Conservation (phyloP, 2,113 vertebrate species). For the Sarotherodon lohbergeri region DNA sequence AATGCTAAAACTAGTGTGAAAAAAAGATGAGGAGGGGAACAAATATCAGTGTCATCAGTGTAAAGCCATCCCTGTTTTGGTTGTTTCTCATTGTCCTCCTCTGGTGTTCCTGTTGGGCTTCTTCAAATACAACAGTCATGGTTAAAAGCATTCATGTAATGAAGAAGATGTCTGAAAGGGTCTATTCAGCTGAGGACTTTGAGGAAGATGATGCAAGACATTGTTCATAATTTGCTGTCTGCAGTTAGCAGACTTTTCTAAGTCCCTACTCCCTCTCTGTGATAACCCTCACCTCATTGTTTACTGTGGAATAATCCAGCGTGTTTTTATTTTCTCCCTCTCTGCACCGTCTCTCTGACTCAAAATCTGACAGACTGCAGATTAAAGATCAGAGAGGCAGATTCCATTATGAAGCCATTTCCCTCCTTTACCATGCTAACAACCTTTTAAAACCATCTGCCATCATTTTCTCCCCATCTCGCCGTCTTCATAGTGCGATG, state of each 20-base stretch:
- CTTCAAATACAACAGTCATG: not conserved
- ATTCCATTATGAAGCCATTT: conserved; percentile 41
- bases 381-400: conserved; percentile 8
- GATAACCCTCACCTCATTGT: not conserved
- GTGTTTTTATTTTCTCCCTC: not conserved
- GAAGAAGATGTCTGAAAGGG: not conserved
- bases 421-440: conserved; percentile 13
- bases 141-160: not conserved
- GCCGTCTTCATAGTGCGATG: not conserved
- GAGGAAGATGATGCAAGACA: not conserved
- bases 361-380: not conserved
- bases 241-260: not conserved
- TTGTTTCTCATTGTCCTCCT: not conserved
- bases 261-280: not conserved
- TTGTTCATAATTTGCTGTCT: not conserved
- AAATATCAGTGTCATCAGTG: not conserved
- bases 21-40: not conserved
- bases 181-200: not conserved
- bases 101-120: not conserved
- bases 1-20: not conserved
- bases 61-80: not conserved
- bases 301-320: not conserved
- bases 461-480: conserved; percentile 12
- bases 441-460: conserved; percentile 31
- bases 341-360: not conserved